Evolutionary conservation across 1,140 invertebrate species (phyloP).

Genomic region (Lepidurus couesii): DNA sequence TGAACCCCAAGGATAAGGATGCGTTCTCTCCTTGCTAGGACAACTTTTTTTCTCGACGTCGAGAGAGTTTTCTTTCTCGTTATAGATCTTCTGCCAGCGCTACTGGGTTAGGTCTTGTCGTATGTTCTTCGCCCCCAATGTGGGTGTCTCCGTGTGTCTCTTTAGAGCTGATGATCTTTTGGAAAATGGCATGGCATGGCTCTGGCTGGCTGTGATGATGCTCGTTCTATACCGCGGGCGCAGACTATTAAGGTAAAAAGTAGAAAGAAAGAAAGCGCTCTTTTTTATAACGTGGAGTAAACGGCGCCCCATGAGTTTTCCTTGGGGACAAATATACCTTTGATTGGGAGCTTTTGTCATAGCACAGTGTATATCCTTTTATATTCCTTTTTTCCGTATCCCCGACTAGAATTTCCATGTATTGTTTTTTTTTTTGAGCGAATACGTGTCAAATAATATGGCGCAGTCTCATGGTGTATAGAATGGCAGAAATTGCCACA

Average conservation of each 20-base stretch:
- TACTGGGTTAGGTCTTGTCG: not conserved
- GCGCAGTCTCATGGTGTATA: no score
- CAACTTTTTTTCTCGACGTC: not conserved
- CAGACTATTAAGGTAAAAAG: constrained; percentile 16
- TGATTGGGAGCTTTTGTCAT: constrained; percentile 15
- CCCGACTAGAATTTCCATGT: not conserved
- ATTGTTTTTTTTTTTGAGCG: no score
- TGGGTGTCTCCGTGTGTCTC: not conserved
- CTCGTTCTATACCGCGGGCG: not conserved
- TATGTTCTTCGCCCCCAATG: not conserved
- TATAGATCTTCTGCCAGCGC: constrained; percentile 6
- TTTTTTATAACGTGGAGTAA: constrained; percentile 19
- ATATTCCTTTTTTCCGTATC: not conserved
- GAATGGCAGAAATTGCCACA: no score
- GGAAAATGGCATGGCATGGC: not conserved
- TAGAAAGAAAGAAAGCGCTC: not conserved
- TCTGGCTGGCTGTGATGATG: not conserved
- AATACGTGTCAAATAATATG: no score
- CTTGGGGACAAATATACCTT: constrained; percentile 15
- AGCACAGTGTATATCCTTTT: not conserved
- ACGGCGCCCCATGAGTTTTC: not conserved
- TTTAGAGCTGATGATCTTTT: constrained; percentile 19
- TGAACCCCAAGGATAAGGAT: not conserved
- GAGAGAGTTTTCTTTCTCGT: not conserved
- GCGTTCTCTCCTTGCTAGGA: not conserved